A percentile compares a stretch with the other conserved stretches of the same genome.
phyloP scores from a whole-genome alignment of 2,113 vertebrate species.

The Archocentrus centrarchus region DNA sequence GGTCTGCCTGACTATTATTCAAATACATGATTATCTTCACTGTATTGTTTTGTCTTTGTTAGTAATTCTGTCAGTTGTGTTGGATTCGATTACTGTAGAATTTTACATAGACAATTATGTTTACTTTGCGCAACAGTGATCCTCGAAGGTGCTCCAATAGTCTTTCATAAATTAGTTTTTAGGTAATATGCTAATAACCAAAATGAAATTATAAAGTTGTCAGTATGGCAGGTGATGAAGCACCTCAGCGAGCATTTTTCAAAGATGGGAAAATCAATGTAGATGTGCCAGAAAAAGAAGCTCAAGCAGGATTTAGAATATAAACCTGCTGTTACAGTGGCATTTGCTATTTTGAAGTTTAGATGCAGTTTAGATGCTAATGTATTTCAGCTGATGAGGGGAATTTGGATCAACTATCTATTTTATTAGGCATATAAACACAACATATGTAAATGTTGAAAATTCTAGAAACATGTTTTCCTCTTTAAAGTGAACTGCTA shows the following conservation, averaged over 20 bases:
- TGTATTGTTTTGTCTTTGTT: constrained; percentile 31
- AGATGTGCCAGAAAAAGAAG: constrained; percentile 5
- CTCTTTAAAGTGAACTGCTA: not conserved
- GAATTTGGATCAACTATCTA: not conserved
- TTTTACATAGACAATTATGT: constrained; percentile 57
- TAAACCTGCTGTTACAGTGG: constrained; percentile 28
- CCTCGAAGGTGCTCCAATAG: constrained; percentile 56
- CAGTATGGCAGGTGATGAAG: constrained; percentile 56
- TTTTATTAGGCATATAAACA: not conserved
- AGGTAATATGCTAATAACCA: constrained; percentile 56
- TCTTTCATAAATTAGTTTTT: constrained; percentile 61
- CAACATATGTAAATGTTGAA: not conserved
- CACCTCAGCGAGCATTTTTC: constrained; percentile 48
- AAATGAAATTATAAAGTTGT: constrained; percentile 53
- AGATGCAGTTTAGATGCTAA: not conserved
- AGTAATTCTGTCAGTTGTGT: constrained; percentile 39
- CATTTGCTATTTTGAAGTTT: not conserved
- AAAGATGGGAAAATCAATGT: constrained; percentile 40
- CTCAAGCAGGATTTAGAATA: constrained; percentile 28
- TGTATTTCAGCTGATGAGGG: constrained; percentile 8
- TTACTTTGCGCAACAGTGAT: constrained; percentile 57
- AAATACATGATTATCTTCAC: constrained; percentile 31
- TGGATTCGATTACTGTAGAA: constrained; percentile 51
- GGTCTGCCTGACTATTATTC: not conserved
- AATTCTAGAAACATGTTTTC: not conserved